Percentiles rank a stretch among this genome's conserved stretches.
Evolutionary conservation across 2,113 vertebrate genomes (phyloP).

Genomic region (Salminus brasiliensis): DNA sequence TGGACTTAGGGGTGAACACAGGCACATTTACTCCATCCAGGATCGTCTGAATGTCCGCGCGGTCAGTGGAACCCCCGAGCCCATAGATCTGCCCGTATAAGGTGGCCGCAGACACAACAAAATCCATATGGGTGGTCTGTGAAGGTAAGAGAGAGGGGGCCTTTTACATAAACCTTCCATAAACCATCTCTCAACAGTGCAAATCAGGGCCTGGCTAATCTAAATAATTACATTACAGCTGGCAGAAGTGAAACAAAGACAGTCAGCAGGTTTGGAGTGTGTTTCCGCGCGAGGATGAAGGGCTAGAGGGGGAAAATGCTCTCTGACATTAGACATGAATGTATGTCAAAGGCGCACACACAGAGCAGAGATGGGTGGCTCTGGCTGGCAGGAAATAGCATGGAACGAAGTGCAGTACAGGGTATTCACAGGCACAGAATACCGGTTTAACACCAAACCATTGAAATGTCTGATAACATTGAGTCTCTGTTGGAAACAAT

Average conservation of each 20-base stretch:
- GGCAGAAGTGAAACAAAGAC: background rate
- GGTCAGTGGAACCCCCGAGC: slow-evolving; percentile 68
- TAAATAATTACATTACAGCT: slow-evolving; percentile 18
- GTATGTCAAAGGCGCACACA: background rate
- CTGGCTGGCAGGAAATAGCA: background rate
- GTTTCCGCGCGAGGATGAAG: background rate
- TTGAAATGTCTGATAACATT: too few species aligned
- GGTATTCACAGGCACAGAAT: background rate
- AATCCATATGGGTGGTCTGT: slow-evolving; percentile 81
- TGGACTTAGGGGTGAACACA: slow-evolving; percentile 60
- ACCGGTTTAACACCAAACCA: slow-evolving; percentile 27
- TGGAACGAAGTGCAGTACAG: background rate
- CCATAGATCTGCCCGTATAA: slow-evolving; percentile 80
- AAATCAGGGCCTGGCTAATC: background rate
- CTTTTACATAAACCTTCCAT: slow-evolving; percentile 14
- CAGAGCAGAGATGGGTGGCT: background rate
- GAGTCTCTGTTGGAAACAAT: background rate
- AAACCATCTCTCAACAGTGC: background rate
- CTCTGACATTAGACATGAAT: background rate
- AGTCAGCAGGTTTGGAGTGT: background rate
- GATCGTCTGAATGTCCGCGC: background rate
- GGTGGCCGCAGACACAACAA: slow-evolving; percentile 81
- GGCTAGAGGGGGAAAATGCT: background rate
- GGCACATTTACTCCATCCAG: slow-evolving; percentile 65
- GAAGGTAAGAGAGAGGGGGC: slow-evolving; percentile 35